Evolutionary conservation across 1,140 invertebrate species (phyloP).

Genomic region (Pollicipes pollicipes): DNA sequence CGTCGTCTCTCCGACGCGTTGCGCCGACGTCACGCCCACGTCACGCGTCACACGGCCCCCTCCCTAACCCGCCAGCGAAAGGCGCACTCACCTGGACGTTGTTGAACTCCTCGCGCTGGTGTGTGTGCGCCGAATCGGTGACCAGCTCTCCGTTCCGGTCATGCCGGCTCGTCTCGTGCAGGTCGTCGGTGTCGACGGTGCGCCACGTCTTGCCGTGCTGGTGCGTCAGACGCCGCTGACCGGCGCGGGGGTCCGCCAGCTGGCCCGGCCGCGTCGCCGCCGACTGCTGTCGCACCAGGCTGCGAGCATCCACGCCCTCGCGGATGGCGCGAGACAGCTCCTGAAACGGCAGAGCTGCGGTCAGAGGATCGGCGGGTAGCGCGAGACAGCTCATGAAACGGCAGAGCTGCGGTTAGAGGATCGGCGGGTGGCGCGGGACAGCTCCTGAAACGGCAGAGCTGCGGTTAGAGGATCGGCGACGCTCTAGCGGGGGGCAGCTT

Average conservation of each 20-base stretch:
- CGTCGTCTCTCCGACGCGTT: slow-evolving; percentile 70
- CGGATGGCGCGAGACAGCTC: neutral
- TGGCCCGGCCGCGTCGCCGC: neutral
- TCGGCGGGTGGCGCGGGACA: neutral
- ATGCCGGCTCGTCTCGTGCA: slow-evolving; percentile 27
- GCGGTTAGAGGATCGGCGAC: too few relatives aligned
- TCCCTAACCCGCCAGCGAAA: too few relatives aligned
- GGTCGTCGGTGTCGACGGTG: slow-evolving; percentile 66
- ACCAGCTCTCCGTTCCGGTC: slow-evolving; percentile 52
- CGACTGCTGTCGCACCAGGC: neutral
- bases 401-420: too few relatives aligned
- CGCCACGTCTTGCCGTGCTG: slow-evolving; percentile 36
- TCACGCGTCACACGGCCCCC: too few relatives aligned
- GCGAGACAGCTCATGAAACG: neutral
- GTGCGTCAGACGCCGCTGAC: slow-evolving; percentile 23
- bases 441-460: neutral
- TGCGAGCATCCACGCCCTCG: neutral
- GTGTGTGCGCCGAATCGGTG: slow-evolving; percentile 44
- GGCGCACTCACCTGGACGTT: slow-evolving; percentile 39
- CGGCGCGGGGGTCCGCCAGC: neutral
- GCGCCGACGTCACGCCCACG: slow-evolving; percentile 65
- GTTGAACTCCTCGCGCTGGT: slow-evolving; percentile 37
- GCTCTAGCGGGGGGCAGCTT: neutral
- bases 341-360: neutral
- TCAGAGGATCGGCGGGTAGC: too few relatives aligned